Conservation (phyloP, 92 coral and sea anemone genomes). For the Montipora capitata region DNA sequence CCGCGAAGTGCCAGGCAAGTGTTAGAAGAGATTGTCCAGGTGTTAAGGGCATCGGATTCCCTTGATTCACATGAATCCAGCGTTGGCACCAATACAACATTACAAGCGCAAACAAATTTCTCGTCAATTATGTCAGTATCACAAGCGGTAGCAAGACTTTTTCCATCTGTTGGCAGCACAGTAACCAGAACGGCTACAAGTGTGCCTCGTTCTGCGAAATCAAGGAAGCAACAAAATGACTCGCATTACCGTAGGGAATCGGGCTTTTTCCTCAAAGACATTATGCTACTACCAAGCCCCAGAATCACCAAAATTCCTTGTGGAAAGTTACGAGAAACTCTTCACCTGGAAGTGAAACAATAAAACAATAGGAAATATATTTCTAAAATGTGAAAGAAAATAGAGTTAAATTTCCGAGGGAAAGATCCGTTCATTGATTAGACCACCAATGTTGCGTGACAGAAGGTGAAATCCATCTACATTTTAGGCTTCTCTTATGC, state of each 20-base stretch:
- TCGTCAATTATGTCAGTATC: conserved; percentile 19
- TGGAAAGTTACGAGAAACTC: conserved; percentile 27
- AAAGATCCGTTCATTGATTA: conserved; percentile 1
- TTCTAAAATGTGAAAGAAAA: not conserved
- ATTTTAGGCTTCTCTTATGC: not conserved
- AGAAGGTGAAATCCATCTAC: conserved; percentile 17
- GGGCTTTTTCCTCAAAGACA: conserved; percentile 26
- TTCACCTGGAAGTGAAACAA: conserved; percentile 33
- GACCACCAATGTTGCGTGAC: not conserved
- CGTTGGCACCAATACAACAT: conserved; percentile 23
- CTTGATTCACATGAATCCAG: conserved; percentile 21
- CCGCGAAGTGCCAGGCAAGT: conserved; percentile 21
- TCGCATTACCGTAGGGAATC: conserved; percentile 11
- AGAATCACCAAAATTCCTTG: conserved; percentile 19
- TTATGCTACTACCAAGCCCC: conserved; percentile 29
- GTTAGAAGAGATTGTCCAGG: conserved; percentile 19
- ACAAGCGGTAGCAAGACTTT: conserved; percentile 24
- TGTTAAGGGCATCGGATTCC: conserved; percentile 23
- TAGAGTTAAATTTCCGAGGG: conserved; percentile 1
- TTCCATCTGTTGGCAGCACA: conserved; percentile 31
- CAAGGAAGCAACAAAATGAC: conserved; percentile 17
- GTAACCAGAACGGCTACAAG: conserved; percentile 26
- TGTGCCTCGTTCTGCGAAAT: conserved; percentile 22
- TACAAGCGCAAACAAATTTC: conserved; percentile 22
- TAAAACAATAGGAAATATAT: not conserved